Conservation (phyloP, 2,888 invertebrate species). For the Drosophila prostipennis region DNA sequence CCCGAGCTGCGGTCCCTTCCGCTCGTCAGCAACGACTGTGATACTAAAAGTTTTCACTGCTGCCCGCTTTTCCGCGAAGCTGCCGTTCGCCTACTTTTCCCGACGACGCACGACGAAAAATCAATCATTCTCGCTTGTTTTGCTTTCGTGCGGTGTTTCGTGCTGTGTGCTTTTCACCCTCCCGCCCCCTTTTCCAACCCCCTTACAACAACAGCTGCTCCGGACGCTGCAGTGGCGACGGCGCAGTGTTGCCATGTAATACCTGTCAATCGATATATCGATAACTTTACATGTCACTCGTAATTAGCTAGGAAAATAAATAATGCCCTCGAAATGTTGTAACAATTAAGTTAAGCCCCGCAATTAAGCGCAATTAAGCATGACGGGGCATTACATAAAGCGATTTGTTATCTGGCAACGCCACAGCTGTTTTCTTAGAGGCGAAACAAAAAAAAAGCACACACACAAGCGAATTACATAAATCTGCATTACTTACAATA, state of each 20-base stretch:
- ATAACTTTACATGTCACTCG: slow-evolving; percentile 44
- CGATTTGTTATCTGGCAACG: slow-evolving; percentile 58
- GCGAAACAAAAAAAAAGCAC: slow-evolving; percentile 19
- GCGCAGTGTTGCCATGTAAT: slow-evolving; percentile 56
- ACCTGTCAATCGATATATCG: slow-evolving; percentile 52
- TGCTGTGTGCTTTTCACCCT: slow-evolving; percentile 62
- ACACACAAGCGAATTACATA: slow-evolving; percentile 62
- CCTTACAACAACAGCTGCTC: slow-evolving; percentile 51
- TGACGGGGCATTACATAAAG: slow-evolving; percentile 24
- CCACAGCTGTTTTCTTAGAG: slow-evolving; percentile 9
- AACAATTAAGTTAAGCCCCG: slow-evolving; percentile 5
- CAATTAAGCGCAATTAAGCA: not conserved
- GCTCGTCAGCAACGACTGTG: slow-evolving; percentile 72
- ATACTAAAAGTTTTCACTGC: slow-evolving; percentile 66
- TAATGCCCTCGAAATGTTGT: slow-evolving; percentile 10
- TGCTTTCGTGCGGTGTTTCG: slow-evolving; percentile 69
- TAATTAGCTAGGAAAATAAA: slow-evolving; percentile 22
- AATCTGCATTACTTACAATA: slow-evolving; percentile 66
- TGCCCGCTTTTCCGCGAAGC: slow-evolving; percentile 50
- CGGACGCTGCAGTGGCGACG: slow-evolving; percentile 24
- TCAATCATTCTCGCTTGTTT: slow-evolving; percentile 80
- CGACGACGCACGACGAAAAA: slow-evolving; percentile 71
- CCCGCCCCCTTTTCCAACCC: slow-evolving; percentile 11
- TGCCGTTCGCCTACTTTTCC: slow-evolving; percentile 68
- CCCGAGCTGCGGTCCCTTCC: slow-evolving; percentile 59